Evolutionary conservation across 1,140 invertebrate genomes (phyloP), one percentile per base, ranked within the genome.

Genomic region (Cydia splendana): DNA sequence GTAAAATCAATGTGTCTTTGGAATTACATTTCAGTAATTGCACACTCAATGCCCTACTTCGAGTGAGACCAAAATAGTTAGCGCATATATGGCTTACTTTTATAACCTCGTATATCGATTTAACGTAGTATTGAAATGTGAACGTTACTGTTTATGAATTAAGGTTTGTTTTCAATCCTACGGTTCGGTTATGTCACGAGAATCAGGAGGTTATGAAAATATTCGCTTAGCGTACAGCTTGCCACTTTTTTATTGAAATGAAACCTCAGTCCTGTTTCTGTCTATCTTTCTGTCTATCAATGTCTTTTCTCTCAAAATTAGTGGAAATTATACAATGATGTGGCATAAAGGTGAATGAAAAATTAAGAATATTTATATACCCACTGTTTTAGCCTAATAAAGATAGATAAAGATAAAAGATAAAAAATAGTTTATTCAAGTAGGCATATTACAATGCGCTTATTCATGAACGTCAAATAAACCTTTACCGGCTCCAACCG

Each of bases 1-100:
- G 3, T 45, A 34, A 12, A 45, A 45, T 48, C 12, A 48, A 48
- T 48, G 7, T 48, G 13, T 48, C 1, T 48, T 48, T 48, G 45
- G 45, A 48, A 48, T 48, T 10, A 48, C 45, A 48, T 48, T 57
- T 9, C 53, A 57, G 53, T 57, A 57, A 57, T 57, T 57, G 53
- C 53, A 57, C 53, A 57, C 53, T 57, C 53, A 57, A 57, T 57
- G 53, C 53, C 53, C 53, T 57, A 57, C 15, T 57, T 57, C 15
- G 53, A 57, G 53, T 18, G 53, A 57, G n/a, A 57, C 53, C n/a
- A 57, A 18, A 57, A 57, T 48, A 48, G 45, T 48, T 57, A 57
- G 53, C 5, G n/a, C 53, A 57, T 57, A 57, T 57, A 57, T 18
- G 53, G 45, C 45, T 48, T 48, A 57, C n/a, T 57, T 9, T 57